Evolutionary conservation across 2,113 vertebrate genomes (phyloP).

Genomic region (Psettodes erumei): DNA sequence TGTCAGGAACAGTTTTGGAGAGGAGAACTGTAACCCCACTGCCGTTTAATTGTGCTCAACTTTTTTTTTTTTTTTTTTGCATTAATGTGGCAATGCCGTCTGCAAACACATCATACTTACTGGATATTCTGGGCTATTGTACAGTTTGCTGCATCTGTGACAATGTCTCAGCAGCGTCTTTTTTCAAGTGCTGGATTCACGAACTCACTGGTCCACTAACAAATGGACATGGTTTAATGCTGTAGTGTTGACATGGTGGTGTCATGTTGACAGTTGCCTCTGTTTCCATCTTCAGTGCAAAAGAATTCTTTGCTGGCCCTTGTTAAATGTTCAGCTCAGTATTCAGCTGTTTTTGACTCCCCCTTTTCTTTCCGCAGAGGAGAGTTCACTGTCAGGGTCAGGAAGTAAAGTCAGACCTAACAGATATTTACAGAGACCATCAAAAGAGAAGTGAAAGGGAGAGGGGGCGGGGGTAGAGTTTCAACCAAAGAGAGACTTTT

Average conservation of each 20-base stretch:
- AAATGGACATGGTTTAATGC: slow-evolving; percentile 9
- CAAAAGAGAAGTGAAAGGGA: slow-evolving; percentile 36
- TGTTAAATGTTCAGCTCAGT: slow-evolving; percentile 49
- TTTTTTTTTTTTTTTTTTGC: slow-evolving; percentile 1
- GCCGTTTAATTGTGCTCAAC: background rate
- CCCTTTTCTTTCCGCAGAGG: slow-evolving; percentile 41
- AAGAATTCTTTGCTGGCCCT: slow-evolving; percentile 26
- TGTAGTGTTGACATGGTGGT: slow-evolving; percentile 6
- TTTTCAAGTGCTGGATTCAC: slow-evolving; percentile 2
- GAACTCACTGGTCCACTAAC: slow-evolving; percentile 13
- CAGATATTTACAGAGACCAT: slow-evolving; percentile 61
- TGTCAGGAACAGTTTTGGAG: slow-evolving; percentile 40
- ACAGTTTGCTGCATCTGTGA: background rate
- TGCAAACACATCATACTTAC: background rate
- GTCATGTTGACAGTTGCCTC: slow-evolving; percentile 4
- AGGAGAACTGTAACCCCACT: background rate
- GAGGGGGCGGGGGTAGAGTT: background rate
- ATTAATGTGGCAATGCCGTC: background rate
- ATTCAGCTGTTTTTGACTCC: slow-evolving; percentile 31
- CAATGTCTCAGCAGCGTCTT: slow-evolving; percentile 19
- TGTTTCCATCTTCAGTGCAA: slow-evolving; percentile 28
- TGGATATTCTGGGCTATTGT: background rate
- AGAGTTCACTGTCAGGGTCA: slow-evolving; percentile 63
- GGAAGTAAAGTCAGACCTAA: slow-evolving; percentile 44
- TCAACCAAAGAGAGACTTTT: slow-evolving; percentile 26